phyloP scores from a whole-genome alignment of 2,888 invertebrate species.

The Morpho helenor region DNA sequence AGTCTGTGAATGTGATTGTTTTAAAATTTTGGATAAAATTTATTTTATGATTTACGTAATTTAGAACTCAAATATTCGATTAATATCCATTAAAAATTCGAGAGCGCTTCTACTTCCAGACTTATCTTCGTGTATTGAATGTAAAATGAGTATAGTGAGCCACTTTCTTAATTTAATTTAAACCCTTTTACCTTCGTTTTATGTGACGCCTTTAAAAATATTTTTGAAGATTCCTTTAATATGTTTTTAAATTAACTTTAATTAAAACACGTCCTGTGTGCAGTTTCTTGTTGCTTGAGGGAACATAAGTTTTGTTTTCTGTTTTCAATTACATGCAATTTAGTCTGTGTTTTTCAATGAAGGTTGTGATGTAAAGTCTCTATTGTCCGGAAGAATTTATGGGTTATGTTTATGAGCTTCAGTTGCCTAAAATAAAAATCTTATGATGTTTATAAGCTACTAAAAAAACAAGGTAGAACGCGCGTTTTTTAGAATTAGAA shows the following conservation, averaged over 20 bases:
- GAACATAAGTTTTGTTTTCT: too few relatives aligned
- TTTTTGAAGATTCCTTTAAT: background rate
- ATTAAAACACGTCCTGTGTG: background rate
- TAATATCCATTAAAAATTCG: conserved; percentile 22
- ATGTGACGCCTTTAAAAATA: conserved; percentile 3
- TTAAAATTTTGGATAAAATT: background rate
- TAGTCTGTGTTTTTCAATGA: too few relatives aligned
- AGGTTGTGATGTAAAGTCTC: too few relatives aligned
- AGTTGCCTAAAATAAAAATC: too few relatives aligned
- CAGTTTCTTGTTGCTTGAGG: too few relatives aligned
- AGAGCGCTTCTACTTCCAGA: conserved; percentile 11
- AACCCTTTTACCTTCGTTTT: conserved; percentile 13
- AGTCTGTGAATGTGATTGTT: background rate
- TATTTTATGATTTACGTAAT: background rate
- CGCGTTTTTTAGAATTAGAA: too few relatives aligned
- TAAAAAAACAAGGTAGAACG: too few relatives aligned
- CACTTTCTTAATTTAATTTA: conserved; percentile 22
- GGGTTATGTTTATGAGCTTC: too few relatives aligned
- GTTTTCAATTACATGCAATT: too few relatives aligned
- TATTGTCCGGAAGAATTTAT: too few relatives aligned
- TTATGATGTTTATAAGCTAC: too few relatives aligned
- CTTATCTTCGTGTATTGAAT: conserved; percentile 17
- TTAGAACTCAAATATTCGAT: conserved; percentile 19
- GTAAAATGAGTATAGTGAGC: conserved; percentile 18
- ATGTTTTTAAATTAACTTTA: background rate